A percentile compares a stretch with the other conserved stretches of the same genome.
These are phyloP conservation scores for Salticus scenicus DNA, from an alignment of 2,888 invertebrate genomes.

Conservation along the genomic window DNA sequence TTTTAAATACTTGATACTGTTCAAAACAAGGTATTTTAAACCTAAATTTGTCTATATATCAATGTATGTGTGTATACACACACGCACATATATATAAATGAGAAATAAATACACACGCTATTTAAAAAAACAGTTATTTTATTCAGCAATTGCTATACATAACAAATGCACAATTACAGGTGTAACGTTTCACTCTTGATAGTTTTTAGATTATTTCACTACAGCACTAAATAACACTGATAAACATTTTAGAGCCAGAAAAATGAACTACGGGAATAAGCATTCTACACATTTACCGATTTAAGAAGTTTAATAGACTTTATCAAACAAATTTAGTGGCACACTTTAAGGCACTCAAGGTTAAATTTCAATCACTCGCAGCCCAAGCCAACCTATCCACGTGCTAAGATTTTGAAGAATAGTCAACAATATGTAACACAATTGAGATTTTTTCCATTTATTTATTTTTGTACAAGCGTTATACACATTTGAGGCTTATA, in stretches of 20 bases:
- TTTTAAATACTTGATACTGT: too few relatives aligned
- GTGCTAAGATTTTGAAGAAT: conserved; percentile 65
- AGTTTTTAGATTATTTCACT: too few relatives aligned
- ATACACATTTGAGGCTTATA: conserved; percentile 54
- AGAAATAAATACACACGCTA: background rate
- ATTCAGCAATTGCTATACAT: too few relatives aligned
- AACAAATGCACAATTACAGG: too few relatives aligned
- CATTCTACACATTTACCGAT: background rate
- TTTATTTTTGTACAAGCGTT: conserved; percentile 26
- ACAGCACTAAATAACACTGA: too few relatives aligned
- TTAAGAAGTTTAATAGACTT: background rate
- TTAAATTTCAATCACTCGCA: conserved; percentile 47
- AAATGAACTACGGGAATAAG: background rate
- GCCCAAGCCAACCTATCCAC: conserved; percentile 62
- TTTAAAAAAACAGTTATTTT: too few relatives aligned
- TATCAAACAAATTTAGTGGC: conserved; percentile 51
- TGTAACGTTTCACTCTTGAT: too few relatives aligned
- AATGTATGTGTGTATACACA: background rate
- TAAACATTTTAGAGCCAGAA: too few relatives aligned
- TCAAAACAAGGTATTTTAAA: background rate
- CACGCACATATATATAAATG: background rate
- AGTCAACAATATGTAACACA: conserved; percentile 64
- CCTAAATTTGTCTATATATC: background rate
- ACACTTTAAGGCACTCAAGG: conserved; percentile 68
- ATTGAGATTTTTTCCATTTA: conserved; percentile 39